Percentiles rank a stretch among this genome's conserved stretches.
Evolutionary conservation across 2,113 vertebrate species (phyloP).

Genomic region (Silurus asotus): DNA sequence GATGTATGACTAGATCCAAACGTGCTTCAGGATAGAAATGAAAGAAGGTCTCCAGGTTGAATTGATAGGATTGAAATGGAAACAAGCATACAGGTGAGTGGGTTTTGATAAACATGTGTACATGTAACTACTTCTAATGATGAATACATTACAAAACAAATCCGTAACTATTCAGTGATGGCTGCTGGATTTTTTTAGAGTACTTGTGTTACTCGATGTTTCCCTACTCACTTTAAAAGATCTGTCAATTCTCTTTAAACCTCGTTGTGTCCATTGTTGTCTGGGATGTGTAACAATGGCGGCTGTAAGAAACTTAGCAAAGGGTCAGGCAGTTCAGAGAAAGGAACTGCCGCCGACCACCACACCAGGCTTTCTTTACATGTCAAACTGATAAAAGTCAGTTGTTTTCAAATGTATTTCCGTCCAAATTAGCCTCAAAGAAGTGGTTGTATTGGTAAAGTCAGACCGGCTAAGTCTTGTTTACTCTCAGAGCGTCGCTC

Average conservation of each 20-base stretch:
- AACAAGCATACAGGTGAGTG: too few species aligned
- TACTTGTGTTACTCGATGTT: neutral
- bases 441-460: too few species aligned
- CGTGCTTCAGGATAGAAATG: too few species aligned
- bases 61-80: too few species aligned
- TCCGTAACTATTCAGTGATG: too few species aligned
- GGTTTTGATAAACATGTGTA: too few species aligned
- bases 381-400: neutral
- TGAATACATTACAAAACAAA: too few species aligned
- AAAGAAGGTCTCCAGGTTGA: too few species aligned
- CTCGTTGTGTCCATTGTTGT: neutral
- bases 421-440: neutral
- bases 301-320: neutral
- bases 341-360: neutral
- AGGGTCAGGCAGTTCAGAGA: neutral
- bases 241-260: neutral
- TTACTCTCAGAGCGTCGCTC: neutral
- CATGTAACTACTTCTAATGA: too few species aligned
- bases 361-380: neutral
- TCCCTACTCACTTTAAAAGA: neutral
- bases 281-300: slow-evolving; percentile 10
- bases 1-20: too few species aligned
- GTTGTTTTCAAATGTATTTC: neutral
- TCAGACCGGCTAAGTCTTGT: neutral
- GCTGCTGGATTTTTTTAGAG: too few species aligned